Base-by-base conservation (phyloP, 2,888 invertebrate genomes). In the Luperina nickerlii region DNA sequence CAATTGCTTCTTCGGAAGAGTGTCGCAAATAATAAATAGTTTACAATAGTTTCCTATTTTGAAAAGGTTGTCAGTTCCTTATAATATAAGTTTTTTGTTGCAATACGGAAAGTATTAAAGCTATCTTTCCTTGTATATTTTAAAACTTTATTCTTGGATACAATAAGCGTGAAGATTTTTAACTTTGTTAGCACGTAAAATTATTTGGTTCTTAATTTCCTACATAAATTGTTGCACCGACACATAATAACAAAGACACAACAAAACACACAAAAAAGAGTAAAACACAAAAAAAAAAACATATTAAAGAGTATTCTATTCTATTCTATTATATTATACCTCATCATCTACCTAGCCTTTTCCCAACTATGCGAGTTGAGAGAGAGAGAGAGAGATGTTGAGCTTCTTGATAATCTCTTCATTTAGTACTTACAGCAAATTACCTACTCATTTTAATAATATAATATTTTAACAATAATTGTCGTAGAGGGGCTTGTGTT, bases 21-120 rank as follows among this genome's bases (percentile, higher is more conserved):
- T 79, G 80, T 80, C 85, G 83, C 85, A 83, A 87, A 87, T 85
- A 87, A 87, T 85, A 87, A 87, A 87, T 83, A 85, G 78, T 83
- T 84, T 79, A 79, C 79, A 83, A 82, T 83, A 79, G 82, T 77
- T 81, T 79, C 63, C 60, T 62, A 66, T 78, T 66, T 75, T 74
- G 42, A 81, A 74, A 83, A 78, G 32, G 24, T 79, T 87, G 69
- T 57, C 67, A 70, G 67, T 84, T 83, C 42, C 63, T 74, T 86
- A 87, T 78, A 73, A 72, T 74, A 27, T 73, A 78, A 79, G 51
- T 76, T 81, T 79, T 79, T 76, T 75, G 76, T 74, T 57, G n/a
- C 60, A 74, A 74, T 68, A 27, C 51, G 38, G n/a, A 38, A 82
- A 75, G 32, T 79, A 79, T 79, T 81, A 51, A 45, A 84, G 57